Conservation (phyloP, 2,113 vertebrate genomes). For the Oryzias curvinotus region DNA sequence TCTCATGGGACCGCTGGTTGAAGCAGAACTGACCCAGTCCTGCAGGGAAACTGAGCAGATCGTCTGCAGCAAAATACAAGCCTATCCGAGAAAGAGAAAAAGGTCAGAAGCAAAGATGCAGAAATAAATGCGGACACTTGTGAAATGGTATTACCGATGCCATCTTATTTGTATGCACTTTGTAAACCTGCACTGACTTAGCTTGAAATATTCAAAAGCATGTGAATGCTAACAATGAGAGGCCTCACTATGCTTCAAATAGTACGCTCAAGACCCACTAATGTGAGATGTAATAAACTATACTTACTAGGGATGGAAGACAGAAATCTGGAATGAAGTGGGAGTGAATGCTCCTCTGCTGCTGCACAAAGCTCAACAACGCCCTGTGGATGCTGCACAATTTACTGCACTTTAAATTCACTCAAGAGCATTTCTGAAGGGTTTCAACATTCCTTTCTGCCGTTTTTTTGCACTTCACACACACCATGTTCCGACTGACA, state of each 20-base stretch:
- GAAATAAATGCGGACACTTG: conserved; percentile 24
- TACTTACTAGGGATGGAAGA: background rate
- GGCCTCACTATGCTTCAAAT: conserved; percentile 44
- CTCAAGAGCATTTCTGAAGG: background rate
- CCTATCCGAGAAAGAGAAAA: background rate
- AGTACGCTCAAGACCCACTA: background rate
- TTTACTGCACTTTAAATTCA: background rate
- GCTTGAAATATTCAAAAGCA: conserved; percentile 15
- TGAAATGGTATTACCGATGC: conserved; percentile 5
- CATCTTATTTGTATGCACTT: conserved; percentile 50
- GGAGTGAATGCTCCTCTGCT: background rate
- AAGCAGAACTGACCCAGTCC: background rate
- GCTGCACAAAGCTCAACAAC: background rate
- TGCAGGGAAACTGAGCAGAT: conserved; percentile 7
- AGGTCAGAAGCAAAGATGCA: conserved; percentile 4
- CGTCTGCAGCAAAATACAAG: background rate
- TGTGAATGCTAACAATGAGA: conserved; percentile 6
- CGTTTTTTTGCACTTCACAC: no score
- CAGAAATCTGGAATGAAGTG: background rate
- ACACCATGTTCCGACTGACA: no score
- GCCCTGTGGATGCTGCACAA: background rate
- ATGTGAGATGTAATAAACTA: background rate
- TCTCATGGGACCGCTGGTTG: conserved; percentile 12
- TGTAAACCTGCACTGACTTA: conserved; percentile 42
- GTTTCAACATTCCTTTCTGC: background rate